Evolutionary conservation across 1,140 invertebrate genomes (phyloP), one percentile per base, ranked within the genome.

Genomic region (Macrostomum lignano): DNA sequence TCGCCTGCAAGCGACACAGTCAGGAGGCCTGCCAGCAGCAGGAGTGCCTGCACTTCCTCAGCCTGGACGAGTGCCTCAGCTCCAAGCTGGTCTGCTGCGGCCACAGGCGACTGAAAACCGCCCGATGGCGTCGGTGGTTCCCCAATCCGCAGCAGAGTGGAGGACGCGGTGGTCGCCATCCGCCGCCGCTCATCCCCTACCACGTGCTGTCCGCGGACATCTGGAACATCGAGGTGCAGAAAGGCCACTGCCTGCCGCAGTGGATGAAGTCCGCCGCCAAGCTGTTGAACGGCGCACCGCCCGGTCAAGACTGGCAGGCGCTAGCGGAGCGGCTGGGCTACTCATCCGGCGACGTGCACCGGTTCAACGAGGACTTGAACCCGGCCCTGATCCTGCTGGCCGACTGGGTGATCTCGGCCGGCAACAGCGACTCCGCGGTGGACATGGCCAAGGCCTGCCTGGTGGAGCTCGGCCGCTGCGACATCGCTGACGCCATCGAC

Each of bases 401-500:
- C 11, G 57, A 62, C 41, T 62, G 60, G 60, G 52, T 60, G 15
- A 41, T 58, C 10, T 46, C 42, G 14, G 56, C 55, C 40, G 60
- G 58, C n/a, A 55, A 60, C 39, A 60, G 53, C 1, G 38, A 46
- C 17, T 46, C 60, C 22, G 52, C 58, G 33, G 45, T 60, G 20
- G 60, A 62, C 41, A 46, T 61, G 35, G 35, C 62, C 21, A 36
- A 55, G 10, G 42, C 46, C 1, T 58, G 49, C 35, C 42, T 62
- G 11, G 45, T 55, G 38, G 54, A 58, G 38, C 45, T 60, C 31
- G 41, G 45, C 4, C 39, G 56, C 13, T 42, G 51, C 30, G 58
- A 62, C 41, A 46, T 60, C 11, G 43, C 51, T 6, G 48, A 55
- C 9, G 36, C 56, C 20, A 57, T 61, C 21, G 42, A 48, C 17